These are phyloP conservation scores for Drosophila bocki DNA, from an alignment of 1,140 invertebrate genomes.

Conservation along the genomic window DNA sequence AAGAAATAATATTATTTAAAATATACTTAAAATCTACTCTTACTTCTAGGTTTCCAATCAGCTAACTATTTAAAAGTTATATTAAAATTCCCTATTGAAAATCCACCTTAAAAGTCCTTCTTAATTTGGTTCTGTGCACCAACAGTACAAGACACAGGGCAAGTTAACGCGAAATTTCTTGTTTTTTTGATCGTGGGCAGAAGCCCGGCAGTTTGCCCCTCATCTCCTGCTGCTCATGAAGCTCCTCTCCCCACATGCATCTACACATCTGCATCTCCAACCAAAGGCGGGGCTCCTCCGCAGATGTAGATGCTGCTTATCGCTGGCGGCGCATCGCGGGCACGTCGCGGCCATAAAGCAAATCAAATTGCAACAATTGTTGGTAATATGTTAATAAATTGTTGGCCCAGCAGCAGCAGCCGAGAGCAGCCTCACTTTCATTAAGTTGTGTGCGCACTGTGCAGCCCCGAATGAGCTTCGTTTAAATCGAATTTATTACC, in stretches of 20 bases:
- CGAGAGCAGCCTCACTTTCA: conserved; percentile 65
- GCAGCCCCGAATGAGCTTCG: conserved; percentile 50
- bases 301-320: conserved; percentile 61
- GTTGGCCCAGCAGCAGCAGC: conserved; percentile 43
- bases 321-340: conserved; percentile 64
- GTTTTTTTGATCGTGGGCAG: conserved; percentile 74
- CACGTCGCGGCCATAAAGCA: conserved; percentile 78
- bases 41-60: neutral
- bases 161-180: conserved; percentile 80
- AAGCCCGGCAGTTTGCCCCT: conserved; percentile 25
- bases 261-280: conserved; percentile 25
- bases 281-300: conserved; percentile 26
- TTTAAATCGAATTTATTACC: conserved; percentile 62
- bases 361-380: conserved; percentile 84
- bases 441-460: conserved; percentile 48
- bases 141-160: conserved; percentile 43
- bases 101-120: neutral
- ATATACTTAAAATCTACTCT: neutral
- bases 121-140: conserved; percentile 4
- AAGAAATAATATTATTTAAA: too few relatives aligned
- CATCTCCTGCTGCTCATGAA: conserved; percentile 4
- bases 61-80: neutral
- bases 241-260: conserved; percentile 13
- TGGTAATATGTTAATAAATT: conserved; percentile 83
- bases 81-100: neutral